phyloP scores from a whole-genome alignment of 2,113 vertebrate genomes.

The Cyprinodon tularosa region DNA sequence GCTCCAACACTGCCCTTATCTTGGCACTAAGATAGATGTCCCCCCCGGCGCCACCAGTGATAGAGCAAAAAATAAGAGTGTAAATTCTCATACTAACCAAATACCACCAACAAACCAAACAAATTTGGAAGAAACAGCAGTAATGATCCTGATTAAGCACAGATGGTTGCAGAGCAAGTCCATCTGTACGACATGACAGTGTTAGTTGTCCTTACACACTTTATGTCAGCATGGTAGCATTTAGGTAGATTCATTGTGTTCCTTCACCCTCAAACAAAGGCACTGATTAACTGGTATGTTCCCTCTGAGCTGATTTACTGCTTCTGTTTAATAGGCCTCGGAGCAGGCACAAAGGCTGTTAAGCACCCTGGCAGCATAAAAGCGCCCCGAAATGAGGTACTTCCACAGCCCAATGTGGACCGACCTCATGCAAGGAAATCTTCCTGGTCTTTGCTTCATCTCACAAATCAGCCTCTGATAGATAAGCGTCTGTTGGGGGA shows the following conservation, averaged over 20 bases:
- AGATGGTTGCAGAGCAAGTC: constrained; percentile 31
- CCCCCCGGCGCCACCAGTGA: too few relatives aligned
- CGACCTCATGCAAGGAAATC: constrained; percentile 12
- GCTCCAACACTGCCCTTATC: too few relatives aligned
- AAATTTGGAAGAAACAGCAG: constrained; percentile 25
- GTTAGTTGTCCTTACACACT: constrained; percentile 33
- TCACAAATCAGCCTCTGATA: constrained; percentile 54
- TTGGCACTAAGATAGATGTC: too few relatives aligned
- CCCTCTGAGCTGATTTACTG: constrained; percentile 68
- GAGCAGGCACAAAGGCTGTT: constrained; percentile 52
- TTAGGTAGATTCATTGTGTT: constrained; percentile 56
- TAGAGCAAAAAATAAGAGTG: too few relatives aligned
- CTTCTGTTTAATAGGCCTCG: constrained; percentile 53
- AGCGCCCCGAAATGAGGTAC: constrained; percentile 40
- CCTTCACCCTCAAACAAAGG: constrained; percentile 44
- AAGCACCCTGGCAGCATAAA: constrained; percentile 58
- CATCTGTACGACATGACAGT: constrained; percentile 40
- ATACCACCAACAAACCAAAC: too few relatives aligned
- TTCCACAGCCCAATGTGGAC: constrained; percentile 34
- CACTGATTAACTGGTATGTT: constrained; percentile 63
- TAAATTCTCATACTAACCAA: too few relatives aligned
- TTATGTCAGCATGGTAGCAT: constrained; percentile 39
- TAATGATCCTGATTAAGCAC: constrained; percentile 40
- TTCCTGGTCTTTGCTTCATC: constrained; percentile 32
- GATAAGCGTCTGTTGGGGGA: constrained; percentile 26